Evolutionary conservation across 2,113 vertebrate species (phyloP).

Genomic region (Dermatemys mawii): DNA sequence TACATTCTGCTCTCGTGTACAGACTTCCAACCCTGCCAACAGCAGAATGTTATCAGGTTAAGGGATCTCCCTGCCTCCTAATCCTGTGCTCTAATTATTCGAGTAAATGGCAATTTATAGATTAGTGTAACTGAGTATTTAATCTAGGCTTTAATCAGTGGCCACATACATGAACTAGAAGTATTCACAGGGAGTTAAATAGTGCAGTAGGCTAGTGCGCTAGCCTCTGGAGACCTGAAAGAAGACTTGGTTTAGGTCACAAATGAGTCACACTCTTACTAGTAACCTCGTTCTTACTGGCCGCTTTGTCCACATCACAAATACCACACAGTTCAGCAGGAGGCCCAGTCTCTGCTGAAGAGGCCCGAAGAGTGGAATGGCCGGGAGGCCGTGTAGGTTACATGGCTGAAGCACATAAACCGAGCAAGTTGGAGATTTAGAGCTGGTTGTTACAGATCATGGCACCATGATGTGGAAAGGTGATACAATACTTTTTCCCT

Average conservation of each 20-base stretch:
- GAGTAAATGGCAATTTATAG: neutral
- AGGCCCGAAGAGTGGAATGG: neutral
- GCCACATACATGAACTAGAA: rapidly evolving
- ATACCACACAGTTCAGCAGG: neutral
- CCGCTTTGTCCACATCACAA: neutral
- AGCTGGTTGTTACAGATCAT: neutral
- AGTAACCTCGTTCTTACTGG: rapidly evolving
- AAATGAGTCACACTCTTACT: rapidly evolving
- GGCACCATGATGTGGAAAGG: neutral
- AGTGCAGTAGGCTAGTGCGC: neutral
- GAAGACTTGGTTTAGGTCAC: neutral
- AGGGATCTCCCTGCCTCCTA: neutral
- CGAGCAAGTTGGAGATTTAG: neutral
- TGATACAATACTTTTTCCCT: neutral
- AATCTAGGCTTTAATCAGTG: neutral
- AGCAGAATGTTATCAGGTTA: neutral
- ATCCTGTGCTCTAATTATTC: neutral
- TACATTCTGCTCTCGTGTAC: neutral
- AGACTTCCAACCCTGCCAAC: rapidly evolving
- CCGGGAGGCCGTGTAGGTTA: neutral
- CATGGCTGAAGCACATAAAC: neutral
- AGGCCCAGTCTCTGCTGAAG: neutral
- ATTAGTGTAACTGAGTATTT: neutral
- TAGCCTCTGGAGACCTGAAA: neutral
- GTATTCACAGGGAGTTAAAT: neutral